A percentile compares a stretch with the other conserved stretches of the same genome.
These are phyloP conservation scores for Probaryconus sp. DNA, from an alignment of 1,140 invertebrate genomes.

Conservation along the genomic window DNA sequence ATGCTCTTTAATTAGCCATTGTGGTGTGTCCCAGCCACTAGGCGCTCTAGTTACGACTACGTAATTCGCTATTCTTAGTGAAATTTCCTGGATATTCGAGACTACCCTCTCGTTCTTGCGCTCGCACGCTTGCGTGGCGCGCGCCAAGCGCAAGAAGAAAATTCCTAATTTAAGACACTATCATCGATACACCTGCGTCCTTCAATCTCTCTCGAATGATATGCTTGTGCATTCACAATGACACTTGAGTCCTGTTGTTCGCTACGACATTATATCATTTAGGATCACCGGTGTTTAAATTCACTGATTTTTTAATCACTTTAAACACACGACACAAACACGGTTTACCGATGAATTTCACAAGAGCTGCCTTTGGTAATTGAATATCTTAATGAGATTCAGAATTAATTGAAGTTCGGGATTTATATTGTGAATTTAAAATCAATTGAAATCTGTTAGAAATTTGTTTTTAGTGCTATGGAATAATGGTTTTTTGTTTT, in stretches of 20 bases:
- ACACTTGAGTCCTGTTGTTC: conserved; percentile 27
- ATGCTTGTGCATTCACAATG: conserved; percentile 41
- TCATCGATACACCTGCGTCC: conserved; percentile 30
- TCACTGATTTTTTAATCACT: conserved; percentile 11
- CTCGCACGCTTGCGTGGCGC: no score
- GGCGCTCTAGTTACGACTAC: conserved; percentile 52
- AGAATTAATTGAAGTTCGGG: no score
- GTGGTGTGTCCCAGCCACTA: conserved; percentile 52
- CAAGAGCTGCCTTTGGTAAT: no score
- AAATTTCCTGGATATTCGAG: conserved; percentile 54
- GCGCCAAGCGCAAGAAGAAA: conserved; percentile 30
- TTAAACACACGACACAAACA: no score
- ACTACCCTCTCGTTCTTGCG: conserved; percentile 34
- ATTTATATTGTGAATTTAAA: no score
- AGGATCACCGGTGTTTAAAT: conserved; percentile 17
- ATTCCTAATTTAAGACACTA: conserved; percentile 44
- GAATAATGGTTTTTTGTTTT: no score
- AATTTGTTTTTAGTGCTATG: no score
- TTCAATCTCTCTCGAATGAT: conserved; percentile 29
- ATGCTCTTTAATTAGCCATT: conserved; percentile 61
- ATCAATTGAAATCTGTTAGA: no score
- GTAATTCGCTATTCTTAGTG: conserved; percentile 59
- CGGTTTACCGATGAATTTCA: no score
- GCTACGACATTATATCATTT: conserved; percentile 21
- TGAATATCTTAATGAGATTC: no score